Percentiles rank a stretch among this genome's conserved stretches.
Conservation (phyloP, 2,797 vertebrate species). For the Prunella strophiata region DNA sequence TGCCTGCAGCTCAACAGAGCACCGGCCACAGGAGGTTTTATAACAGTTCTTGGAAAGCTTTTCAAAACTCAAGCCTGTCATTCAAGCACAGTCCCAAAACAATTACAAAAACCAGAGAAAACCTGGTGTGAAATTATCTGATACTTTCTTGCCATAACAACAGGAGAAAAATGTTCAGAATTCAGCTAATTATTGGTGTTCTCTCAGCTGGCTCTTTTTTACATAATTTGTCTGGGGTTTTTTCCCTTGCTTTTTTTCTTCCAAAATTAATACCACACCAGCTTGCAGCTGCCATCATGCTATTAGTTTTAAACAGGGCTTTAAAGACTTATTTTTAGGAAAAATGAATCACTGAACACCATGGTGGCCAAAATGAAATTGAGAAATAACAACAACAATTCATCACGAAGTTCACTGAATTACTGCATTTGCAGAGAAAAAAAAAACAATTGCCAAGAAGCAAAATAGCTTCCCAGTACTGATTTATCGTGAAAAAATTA, state of each 20-base stretch:
- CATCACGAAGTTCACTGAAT: neutral
- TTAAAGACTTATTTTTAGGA: constrained; percentile 52
- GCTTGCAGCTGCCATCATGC: constrained; percentile 46
- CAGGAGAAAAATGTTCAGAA: neutral
- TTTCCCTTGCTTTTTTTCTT: neutral
- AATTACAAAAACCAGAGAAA: neutral
- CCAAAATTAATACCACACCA: constrained; percentile 19
- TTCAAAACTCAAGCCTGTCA: neutral
- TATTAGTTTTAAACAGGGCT: constrained; percentile 14
- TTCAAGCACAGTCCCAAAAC: neutral
- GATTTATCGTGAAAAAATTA: constrained; percentile 38
- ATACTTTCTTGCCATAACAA: neutral
- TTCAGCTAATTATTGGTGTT: constrained; percentile 14
- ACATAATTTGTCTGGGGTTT: neutral
- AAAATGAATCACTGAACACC: constrained; percentile 26
- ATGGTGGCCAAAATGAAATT: neutral
- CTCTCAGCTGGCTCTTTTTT: constrained; percentile 28
- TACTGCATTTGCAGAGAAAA: constrained; percentile 22
- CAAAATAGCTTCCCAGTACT: constrained; percentile 36
- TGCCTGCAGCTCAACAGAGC: neutral
- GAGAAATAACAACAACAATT: constrained; percentile 37
- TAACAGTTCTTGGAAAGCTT: constrained; percentile 45
- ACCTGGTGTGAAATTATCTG: neutral
- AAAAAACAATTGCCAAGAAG: constrained; percentile 39
- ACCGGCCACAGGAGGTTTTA: neutral